phyloP scores from a whole-genome alignment of 2,797 vertebrate genomes.

The Lutjanus campechanus region DNA sequence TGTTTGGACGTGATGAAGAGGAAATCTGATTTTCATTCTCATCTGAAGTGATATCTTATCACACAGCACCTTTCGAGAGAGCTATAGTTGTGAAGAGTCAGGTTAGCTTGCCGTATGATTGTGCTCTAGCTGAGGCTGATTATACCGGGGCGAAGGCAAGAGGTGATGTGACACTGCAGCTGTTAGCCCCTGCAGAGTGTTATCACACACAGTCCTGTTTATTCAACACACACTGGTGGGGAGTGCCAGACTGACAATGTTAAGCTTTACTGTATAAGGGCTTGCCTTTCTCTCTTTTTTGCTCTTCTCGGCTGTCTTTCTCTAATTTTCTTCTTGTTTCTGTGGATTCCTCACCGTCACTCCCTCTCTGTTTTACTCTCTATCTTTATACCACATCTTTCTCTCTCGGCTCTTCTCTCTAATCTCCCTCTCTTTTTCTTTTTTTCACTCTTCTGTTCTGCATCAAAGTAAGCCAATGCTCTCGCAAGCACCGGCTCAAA shows the following conservation, averaged over 20 bases:
- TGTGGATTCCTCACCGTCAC: slow-evolving; percentile 11
- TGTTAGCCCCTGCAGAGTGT: slow-evolving; percentile 66
- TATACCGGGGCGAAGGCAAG: slow-evolving; percentile 24
- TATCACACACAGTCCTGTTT: slow-evolving; percentile 60
- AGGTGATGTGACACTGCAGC: slow-evolving; percentile 66
- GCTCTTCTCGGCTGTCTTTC: background rate
- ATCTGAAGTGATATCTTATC: slow-evolving; percentile 22
- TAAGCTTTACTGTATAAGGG: slow-evolving; percentile 27
- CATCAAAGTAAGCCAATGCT: slow-evolving; percentile 73
- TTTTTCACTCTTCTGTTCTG: slow-evolving; percentile 49
- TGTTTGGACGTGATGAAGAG: slow-evolving; percentile 6
- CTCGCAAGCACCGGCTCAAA: slow-evolving; percentile 64
- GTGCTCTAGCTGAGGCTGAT: slow-evolving; percentile 39
- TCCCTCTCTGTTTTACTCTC: slow-evolving; percentile 10
- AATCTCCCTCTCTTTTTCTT: slow-evolving; percentile 45
- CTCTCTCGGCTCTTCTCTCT: slow-evolving; percentile 45
- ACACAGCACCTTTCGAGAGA: slow-evolving; percentile 7
- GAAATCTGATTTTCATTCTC: slow-evolving; percentile 14
- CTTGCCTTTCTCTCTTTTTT: slow-evolving; percentile 15
- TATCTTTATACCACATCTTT: slow-evolving; percentile 50
- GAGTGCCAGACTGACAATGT: slow-evolving; percentile 43
- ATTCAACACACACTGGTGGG: slow-evolving; percentile 51
- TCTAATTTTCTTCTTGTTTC: slow-evolving; percentile 10
- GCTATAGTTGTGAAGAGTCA: slow-evolving; percentile 27
- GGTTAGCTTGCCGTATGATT: slow-evolving; percentile 33